Evolutionary conservation across 2,888 invertebrate genomes (phyloP), one percentile per base, ranked within the genome.

Genomic region (Microchrysa polita): DNA sequence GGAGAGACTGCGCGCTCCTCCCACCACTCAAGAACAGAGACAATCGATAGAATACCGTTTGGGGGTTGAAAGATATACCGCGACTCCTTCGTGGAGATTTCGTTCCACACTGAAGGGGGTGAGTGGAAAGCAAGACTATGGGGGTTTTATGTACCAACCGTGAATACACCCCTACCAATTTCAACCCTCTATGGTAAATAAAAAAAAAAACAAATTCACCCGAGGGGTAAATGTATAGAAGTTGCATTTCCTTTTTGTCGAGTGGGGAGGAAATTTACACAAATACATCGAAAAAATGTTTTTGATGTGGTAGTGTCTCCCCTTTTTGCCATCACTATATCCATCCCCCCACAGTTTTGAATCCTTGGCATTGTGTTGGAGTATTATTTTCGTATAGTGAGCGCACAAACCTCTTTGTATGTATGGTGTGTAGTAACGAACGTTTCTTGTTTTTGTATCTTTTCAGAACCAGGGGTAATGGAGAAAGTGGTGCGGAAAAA

Each of bases 1-100:
- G 69, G 55, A 57, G 69, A 40, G 55, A 69, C 55, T n/a, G n/a
- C n/a, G n/a, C 55, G 57, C 57, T 69, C 69, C 69, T 69, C 69
- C 69, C 69, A 69, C 69, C 48, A 67, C 22, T 52, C 69, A 40
- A 27, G 27, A 23, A 14, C 59, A 27, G 2, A 12, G 12, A 2
- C 23, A 7, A 23, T 1, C 22, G 4, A 23, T 22, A 27, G 59
- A n/a, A 4, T 10, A n/a, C n/a, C 16, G 48, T n/a, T 42, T n/a
- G 16, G 48, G 48, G 48, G 48, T 48, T 48, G 48, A 48, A 48
- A 7, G 14, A 7, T 48, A n/a, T n/a, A 7, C 48, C 48, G 16
- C 4, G 14, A n/a, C 16, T n/a, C 10, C 48, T 48, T 48, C 12
- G 48, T 7, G 16, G 16, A n/a, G 14, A n/a, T 10, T n/a, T n/a